Evolutionary conservation across 2,797 vertebrate species (phyloP), one percentile per base, ranked within the genome.

Genomic region (Chaunax sp.): DNA sequence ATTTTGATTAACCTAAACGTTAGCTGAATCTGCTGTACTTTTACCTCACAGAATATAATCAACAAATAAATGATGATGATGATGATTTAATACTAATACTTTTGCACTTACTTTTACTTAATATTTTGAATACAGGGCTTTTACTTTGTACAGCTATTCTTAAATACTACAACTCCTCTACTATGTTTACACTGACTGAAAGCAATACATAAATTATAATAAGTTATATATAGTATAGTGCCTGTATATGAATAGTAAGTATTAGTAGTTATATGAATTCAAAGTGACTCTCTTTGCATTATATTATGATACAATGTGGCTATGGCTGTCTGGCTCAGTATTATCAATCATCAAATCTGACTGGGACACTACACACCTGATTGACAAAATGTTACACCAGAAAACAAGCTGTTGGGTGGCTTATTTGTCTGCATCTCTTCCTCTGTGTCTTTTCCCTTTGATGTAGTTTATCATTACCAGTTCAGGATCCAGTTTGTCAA

Each of bases 391-490:
- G 2, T 19, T 30, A 46, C 57, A 11, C 22, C 3, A 19, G 11
- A 51, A n/a, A 55, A 9, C 6, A 37, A 45, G 44, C 7, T 53
- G 16, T 15, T 22, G 5, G 23, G 5, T 6, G 25, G 0, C 5
- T 64, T 35, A 18, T 57, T n/a, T 41, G 16, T 61, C 33, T 52
- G 22, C 5, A 46, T 65, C 37, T 33, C 19, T 16, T 43, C 20
- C 19, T 28, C 35, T 35, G 18, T 20, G 33, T 55, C 51, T 58
- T 37, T 16, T 43, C 61, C 41, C 51, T 5, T 63, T 28, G 28
- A 57, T 75, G 55, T 83, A 98, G 97, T 97, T 62, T 96, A 93
- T 76, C 97, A 98, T 76, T 98, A 97, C 77, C 97, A 98, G 87
- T 93, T 98, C 90, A 97, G 94, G 92, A 94, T 98, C 69, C 95